Conservation (phyloP, 1,140 invertebrate species). For the Heliconius hewitsoni region DNA sequence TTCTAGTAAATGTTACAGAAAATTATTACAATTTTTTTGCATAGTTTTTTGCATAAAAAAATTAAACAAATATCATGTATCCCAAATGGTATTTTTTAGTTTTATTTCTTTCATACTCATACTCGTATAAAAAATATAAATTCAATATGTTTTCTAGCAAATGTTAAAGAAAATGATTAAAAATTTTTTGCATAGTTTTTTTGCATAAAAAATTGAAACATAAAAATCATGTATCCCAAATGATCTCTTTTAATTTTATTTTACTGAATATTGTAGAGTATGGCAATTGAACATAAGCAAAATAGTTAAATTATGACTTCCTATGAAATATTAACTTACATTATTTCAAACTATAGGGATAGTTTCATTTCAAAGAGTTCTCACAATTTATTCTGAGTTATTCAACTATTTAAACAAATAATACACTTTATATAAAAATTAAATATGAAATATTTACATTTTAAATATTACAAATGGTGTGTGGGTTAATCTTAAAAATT, state of each 20-base stretch:
- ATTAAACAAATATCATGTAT: neutral
- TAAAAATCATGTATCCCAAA: neutral
- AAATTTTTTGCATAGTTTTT: too few species aligned
- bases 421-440: neutral
- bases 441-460: slow-evolving; percentile 14
- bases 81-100: neutral
- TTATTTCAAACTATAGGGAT: too few species aligned
- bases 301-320: neutral
- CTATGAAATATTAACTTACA: too few species aligned
- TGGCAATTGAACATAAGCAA: neutral
- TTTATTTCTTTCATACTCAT: neutral
- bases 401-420: neutral
- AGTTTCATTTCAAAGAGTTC: too few species aligned
- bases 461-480: slow-evolving; percentile 25
- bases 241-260: neutral
- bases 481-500: slow-evolving; percentile 57
- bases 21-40: too few species aligned
- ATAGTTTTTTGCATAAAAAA: too few species aligned
- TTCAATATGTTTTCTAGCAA: too few species aligned
- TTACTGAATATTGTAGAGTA: neutral
- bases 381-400: too few species aligned
- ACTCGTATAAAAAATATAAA: too few species aligned
- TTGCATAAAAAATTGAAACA: neutral
- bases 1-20: too few species aligned
- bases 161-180: too few species aligned